A percentile compares a stretch with the other conserved stretches of the same genome.
phyloP scores from a whole-genome alignment of 1,140 invertebrate genomes.

The Tetragonula clypearis region DNA sequence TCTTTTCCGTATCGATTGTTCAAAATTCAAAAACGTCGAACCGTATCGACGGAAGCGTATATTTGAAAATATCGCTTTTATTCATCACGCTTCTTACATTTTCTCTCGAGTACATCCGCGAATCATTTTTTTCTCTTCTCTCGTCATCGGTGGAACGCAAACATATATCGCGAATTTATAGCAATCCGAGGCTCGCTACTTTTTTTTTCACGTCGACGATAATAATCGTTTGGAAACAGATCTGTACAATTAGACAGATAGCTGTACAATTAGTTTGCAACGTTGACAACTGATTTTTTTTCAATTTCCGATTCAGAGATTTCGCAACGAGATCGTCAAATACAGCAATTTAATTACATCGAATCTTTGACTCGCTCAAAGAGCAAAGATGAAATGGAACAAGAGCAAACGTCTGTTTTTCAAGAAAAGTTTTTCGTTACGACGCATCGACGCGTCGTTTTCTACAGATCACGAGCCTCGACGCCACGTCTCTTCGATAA shows the following conservation, averaged over 20 bases:
- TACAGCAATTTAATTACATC: neutral
- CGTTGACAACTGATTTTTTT: neutral
- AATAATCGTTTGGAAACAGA: neutral
- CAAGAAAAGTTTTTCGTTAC: neutral
- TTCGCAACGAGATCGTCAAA: neutral
- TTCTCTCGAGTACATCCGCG: neutral
- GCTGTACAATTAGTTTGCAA: too few species aligned
- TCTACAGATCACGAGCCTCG: neutral
- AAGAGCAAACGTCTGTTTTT: neutral
- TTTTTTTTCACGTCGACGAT: neutral
- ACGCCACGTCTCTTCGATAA: neutral
- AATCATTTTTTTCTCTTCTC: neutral
- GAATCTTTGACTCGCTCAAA: neutral
- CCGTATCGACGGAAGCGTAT: neutral
- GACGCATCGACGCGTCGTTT: neutral
- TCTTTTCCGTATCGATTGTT: neutral
- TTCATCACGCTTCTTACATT: neutral
- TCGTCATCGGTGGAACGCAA: neutral
- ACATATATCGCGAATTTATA: neutral
- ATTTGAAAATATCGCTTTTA: neutral
- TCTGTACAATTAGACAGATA: too few species aligned
- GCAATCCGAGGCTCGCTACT: too few species aligned
- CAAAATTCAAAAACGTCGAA: neutral
- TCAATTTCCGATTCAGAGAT: neutral
- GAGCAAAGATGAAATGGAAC: conserved; percentile 9